A percentile compares a stretch with the other conserved stretches of the same genome.
phyloP scores from a whole-genome alignment of 2,797 vertebrate genomes.

The Parambassis ranga region DNA sequence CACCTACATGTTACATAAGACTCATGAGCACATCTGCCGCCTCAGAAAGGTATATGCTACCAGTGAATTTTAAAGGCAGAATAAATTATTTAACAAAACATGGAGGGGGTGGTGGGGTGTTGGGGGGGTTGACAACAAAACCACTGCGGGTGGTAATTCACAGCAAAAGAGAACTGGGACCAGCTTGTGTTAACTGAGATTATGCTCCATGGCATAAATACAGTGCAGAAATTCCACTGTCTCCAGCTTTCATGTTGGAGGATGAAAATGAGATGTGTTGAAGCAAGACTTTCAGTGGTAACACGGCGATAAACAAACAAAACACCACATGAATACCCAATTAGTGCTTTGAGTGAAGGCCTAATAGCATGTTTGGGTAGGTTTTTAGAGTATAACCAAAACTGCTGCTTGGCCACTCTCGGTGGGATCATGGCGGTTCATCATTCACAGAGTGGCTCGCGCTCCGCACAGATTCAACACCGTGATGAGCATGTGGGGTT shows the following conservation, averaged over 20 bases:
- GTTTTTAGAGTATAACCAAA: constrained; percentile 47
- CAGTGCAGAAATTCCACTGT: constrained; percentile 74
- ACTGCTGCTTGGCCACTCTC: constrained; percentile 32
- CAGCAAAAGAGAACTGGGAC: constrained; percentile 73
- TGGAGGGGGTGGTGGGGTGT: constrained; percentile 33
- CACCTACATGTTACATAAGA: constrained; percentile 37
- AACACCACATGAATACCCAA: constrained; percentile 67
- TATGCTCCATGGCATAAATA: constrained; percentile 77
- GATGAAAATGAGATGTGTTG: constrained; percentile 79
- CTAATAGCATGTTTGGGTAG: constrained; percentile 42
- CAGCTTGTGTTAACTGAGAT: constrained; percentile 80
- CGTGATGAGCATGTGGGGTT: neutral
- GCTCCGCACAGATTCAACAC: constrained; percentile 3
- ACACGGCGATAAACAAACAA: constrained; percentile 72
- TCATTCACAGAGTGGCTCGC: neutral
- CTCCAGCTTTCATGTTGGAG: constrained; percentile 73
- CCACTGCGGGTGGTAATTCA: constrained; percentile 79
- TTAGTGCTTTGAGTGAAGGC: constrained; percentile 55
- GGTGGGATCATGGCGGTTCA: constrained; percentile 22
- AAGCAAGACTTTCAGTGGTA: constrained; percentile 67
- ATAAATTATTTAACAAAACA: constrained; percentile 83
- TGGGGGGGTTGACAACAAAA: constrained; percentile 81
- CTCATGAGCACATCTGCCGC: neutral
- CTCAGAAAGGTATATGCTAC: constrained; percentile 70
- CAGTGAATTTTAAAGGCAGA: constrained; percentile 71